Evolutionary conservation across 2,113 vertebrate species (phyloP).

Genomic region (Sapajus apella): DNA sequence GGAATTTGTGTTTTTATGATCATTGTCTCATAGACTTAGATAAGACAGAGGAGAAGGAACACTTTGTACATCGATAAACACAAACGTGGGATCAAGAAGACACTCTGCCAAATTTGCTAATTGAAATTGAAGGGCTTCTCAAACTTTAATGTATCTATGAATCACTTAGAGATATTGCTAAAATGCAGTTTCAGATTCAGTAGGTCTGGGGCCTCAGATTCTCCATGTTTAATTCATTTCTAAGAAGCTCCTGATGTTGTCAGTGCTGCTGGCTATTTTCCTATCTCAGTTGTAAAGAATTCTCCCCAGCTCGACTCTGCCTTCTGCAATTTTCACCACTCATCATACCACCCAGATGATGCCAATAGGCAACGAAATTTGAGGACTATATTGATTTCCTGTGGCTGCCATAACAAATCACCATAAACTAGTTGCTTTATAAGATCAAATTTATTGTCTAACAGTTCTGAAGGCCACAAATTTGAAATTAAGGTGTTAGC

Average conservation of each 20-base stretch:
- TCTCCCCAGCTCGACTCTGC: accelerated
- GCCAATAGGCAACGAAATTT: accelerated
- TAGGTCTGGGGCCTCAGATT: background rate
- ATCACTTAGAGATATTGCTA: background rate
- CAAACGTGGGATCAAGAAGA: no score
- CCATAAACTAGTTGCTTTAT: background rate
- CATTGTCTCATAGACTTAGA: background rate
- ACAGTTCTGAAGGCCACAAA: background rate
- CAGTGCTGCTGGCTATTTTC: accelerated
- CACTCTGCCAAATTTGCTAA: background rate
- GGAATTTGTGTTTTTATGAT: background rate
- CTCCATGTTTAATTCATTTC: background rate
- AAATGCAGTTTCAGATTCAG: background rate
- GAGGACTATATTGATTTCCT: background rate
- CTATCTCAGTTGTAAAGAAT: accelerated
- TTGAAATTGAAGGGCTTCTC: background rate
- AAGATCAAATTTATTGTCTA: background rate
- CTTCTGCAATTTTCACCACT: background rate
- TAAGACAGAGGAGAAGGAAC: background rate
- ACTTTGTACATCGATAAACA: background rate
- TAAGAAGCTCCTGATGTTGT: background rate
- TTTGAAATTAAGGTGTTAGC: background rate
- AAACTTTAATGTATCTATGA: accelerated
- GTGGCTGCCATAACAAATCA: no score
- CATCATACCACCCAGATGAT: no score